A percentile compares a stretch with the other conserved stretches of the same genome.
Conservation (phyloP, 2,888 invertebrate genomes). For the Ornithoptera alexandrae region DNA sequence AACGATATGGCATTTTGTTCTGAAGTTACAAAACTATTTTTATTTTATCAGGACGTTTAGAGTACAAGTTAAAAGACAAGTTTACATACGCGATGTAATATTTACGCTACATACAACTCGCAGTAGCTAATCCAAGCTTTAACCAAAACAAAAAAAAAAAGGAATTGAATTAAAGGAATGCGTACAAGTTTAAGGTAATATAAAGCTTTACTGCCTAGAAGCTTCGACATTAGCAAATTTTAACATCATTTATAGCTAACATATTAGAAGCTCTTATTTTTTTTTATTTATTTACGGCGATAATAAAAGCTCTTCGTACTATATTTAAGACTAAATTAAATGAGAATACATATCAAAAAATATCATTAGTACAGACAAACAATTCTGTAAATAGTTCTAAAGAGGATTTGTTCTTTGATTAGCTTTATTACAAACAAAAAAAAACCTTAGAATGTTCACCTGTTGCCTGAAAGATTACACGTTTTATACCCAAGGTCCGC, state of each 20-base stretch:
- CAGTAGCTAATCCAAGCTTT: slow-evolving; percentile 8
- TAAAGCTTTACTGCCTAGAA: slow-evolving; percentile 13
- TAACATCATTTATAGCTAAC: slow-evolving; percentile 50
- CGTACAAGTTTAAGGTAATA: neutral
- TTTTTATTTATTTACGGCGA: slow-evolving; percentile 63
- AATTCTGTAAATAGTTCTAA: too few species aligned
- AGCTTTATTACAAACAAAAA: too few species aligned
- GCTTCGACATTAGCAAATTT: slow-evolving; percentile 13
- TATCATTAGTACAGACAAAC: too few species aligned
- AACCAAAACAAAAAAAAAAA: neutral
- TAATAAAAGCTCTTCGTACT: slow-evolving; percentile 68
- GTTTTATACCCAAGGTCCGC: too few species aligned
- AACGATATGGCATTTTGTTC: neutral
- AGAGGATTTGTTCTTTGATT: too few species aligned
- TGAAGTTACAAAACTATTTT: neutral
- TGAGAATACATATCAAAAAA: too few species aligned
- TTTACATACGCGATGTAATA: too few species aligned
- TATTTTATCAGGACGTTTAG: neutral
- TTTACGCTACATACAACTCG: neutral
- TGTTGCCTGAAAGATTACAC: too few species aligned
- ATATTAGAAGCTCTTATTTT: slow-evolving; percentile 71
- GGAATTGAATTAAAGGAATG: slow-evolving; percentile 10
- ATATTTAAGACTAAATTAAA: slow-evolving; percentile 33
- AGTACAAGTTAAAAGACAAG: neutral
- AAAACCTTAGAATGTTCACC: too few species aligned